A percentile compares a stretch with the other conserved stretches of the same genome.
These are phyloP conservation scores for Physella acuta DNA, from an alignment of 1,140 invertebrate species.

Conservation along the genomic window DNA sequence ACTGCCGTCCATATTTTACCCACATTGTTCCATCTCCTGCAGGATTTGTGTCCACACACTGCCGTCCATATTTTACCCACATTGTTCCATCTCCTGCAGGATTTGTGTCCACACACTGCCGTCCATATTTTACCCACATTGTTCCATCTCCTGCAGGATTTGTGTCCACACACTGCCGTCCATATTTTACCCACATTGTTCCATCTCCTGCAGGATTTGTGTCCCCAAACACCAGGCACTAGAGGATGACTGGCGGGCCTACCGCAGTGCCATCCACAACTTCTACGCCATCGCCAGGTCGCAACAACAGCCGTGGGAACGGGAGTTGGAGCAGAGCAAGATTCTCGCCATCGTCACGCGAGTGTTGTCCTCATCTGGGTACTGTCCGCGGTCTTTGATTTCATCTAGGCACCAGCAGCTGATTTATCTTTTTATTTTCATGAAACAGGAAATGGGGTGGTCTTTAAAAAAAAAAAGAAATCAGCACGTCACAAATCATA, in stretches of 20 bases:
- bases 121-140: neutral
- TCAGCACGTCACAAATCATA: too few relatives aligned
- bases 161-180: neutral
- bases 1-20: neutral
- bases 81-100: neutral
- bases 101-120: neutral
- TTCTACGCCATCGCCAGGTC: neutral
- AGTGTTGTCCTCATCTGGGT: too few relatives aligned
- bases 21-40: neutral
- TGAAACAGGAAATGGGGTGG: too few relatives aligned
- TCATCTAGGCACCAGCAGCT: too few relatives aligned
- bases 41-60: neutral
- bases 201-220: neutral
- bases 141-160: neutral
- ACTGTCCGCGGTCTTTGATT: too few relatives aligned
- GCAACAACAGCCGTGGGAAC: neutral
- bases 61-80: neutral
- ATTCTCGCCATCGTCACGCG: too few relatives aligned
- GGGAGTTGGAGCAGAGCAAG: neutral
- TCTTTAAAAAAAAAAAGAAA: too few relatives aligned
- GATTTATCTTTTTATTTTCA: too few relatives aligned
- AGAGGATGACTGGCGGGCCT: constrained; percentile 13
- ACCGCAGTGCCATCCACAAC: constrained; percentile 1
- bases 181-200: neutral
- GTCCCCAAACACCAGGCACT: constrained; percentile 4